Conservation (phyloP, 2,888 invertebrate genomes). For the Drosophila subsilvestris region DNA sequence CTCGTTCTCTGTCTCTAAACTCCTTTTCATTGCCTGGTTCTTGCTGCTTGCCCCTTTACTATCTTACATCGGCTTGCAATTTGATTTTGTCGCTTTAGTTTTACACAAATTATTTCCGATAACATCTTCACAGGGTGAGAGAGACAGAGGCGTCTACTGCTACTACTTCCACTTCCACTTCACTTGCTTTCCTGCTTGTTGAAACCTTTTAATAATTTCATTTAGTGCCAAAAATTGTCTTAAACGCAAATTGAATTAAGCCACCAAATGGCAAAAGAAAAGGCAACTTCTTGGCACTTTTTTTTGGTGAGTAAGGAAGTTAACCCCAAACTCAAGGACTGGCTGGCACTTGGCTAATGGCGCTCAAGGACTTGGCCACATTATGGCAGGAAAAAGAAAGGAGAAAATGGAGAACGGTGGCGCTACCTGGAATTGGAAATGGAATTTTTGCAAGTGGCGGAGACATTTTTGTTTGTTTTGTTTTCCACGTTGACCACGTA, state of each 20-base stretch:
- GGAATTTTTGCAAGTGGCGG: slow-evolving; percentile 35
- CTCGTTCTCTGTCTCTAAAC: neutral
- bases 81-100: slow-evolving; percentile 28
- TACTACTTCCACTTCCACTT: neutral
- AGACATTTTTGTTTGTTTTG: slow-evolving; percentile 13
- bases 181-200: neutral
- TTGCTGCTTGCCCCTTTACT: neutral
- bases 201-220: slow-evolving; percentile 67
- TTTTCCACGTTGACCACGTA: slow-evolving; percentile 33
- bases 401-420: slow-evolving; percentile 11
- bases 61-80: neutral
- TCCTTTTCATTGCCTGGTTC: neutral
- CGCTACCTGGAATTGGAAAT: slow-evolving; percentile 32
- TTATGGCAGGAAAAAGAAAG: slow-evolving; percentile 8
- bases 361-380: slow-evolving; percentile 39
- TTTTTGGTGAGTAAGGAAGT: slow-evolving; percentile 3
- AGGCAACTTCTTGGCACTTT: slow-evolving; percentile 7
- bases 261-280: slow-evolving; percentile 7
- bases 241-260: slow-evolving; percentile 68
- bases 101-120: slow-evolving; percentile 65
- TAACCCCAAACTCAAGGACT: slow-evolving; percentile 2
- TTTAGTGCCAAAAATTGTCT: slow-evolving; percentile 66
- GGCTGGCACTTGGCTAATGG: slow-evolving; percentile 49
- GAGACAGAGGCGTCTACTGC: neutral
- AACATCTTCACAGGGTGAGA: slow-evolving; percentile 45